Evolutionary conservation across 2,113 vertebrate genomes (phyloP).

Genomic region (Panthera tigris): DNA sequence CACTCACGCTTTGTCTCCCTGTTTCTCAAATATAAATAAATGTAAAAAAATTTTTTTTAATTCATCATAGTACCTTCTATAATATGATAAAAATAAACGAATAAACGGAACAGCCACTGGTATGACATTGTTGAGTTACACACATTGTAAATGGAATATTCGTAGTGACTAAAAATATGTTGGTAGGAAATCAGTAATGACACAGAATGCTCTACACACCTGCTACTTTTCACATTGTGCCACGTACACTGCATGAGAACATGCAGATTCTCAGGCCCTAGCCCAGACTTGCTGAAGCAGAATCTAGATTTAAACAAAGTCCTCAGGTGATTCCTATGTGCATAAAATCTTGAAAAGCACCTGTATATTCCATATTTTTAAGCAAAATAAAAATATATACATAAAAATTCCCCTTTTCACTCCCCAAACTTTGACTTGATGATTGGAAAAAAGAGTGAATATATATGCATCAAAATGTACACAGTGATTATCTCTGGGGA

Average conservation of each 20-base stretch:
- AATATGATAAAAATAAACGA: not conserved
- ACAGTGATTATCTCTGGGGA: not conserved
- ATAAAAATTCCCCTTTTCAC: not conserved
- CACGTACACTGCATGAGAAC: not conserved
- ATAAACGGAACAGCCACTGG: not conserved
- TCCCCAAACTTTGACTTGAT: not conserved
- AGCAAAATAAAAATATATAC: not conserved
- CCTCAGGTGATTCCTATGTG: not conserved
- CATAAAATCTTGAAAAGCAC: not conserved
- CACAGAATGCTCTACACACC: not conserved
- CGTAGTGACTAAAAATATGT: not conserved
- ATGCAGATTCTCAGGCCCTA: not conserved
- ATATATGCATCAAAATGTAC: not conserved
- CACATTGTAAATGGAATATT: not conserved
- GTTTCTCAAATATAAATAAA: too few relatives aligned
- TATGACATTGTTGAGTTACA: not conserved
- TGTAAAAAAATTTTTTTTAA: too few relatives aligned
- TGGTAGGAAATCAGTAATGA: not conserved
- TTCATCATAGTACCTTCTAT: not conserved
- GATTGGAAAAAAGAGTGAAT: not conserved
- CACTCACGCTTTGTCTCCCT: too few relatives aligned
- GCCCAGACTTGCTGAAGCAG: not conserved
- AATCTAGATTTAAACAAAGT: not conserved
- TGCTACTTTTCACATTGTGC: not conserved
- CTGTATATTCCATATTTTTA: not conserved